phyloP scores from a whole-genome alignment of 2,888 invertebrate genomes.

The Polyploca ridens region DNA sequence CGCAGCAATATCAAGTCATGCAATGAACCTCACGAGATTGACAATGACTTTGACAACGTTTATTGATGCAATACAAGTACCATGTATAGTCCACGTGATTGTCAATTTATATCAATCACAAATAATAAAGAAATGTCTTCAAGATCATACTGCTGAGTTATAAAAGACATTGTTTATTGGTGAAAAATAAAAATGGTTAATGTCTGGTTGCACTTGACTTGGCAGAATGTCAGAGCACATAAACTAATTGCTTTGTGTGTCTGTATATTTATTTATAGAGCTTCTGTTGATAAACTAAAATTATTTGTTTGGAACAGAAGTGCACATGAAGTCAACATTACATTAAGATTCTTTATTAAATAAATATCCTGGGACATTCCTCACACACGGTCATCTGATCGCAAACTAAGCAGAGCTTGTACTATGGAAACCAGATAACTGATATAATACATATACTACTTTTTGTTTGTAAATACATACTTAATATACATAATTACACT shows the following conservation, averaged over 20 bases:
- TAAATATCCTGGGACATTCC: too few species aligned
- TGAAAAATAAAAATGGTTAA: neutral
- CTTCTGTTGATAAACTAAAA: neutral
- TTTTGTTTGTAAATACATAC: too few species aligned
- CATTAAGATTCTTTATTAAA: neutral
- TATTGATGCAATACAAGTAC: conserved; percentile 26
- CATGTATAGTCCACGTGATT: neutral
- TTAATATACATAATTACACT: too few species aligned
- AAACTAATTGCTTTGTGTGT: neutral
- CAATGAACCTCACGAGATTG: conserved; percentile 14
- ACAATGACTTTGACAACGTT: conserved; percentile 23
- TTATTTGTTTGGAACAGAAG: neutral
- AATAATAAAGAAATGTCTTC: neutral
- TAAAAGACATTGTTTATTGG: neutral
- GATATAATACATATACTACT: too few species aligned
- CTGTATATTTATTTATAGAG: neutral
- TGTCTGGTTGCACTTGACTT: neutral
- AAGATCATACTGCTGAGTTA: too few species aligned
- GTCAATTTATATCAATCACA: neutral
- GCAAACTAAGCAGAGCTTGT: too few species aligned
- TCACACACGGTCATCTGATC: too few species aligned
- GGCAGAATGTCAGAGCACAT: neutral
- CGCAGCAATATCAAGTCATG: neutral
- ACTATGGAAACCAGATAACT: too few species aligned
- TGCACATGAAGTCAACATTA: neutral